Evolutionary conservation across 2,113 vertebrate genomes (phyloP), one percentile per base, ranked within the genome.

Genomic region (Ammodytes dubius): DNA sequence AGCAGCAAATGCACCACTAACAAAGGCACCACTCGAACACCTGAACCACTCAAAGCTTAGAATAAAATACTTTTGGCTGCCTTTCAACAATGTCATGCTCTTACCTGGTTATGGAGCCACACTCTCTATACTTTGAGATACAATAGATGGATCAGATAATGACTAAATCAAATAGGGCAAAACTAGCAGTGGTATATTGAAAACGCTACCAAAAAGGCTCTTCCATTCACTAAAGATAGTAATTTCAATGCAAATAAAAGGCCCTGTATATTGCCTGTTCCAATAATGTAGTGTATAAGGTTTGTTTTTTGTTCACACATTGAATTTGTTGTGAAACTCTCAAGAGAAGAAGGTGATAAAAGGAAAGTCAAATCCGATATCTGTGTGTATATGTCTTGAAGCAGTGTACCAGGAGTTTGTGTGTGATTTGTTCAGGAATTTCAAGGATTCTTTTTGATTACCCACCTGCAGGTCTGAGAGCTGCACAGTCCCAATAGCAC

Each of bases 391-490:
- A 17, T 68, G 50, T 75, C 53, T 82, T 71, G 43, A 49, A 85
- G 73, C 65, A 37, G 54, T 59, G 63, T 40, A 71, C 39, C 53
- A 27, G 56, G 50, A 87, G 49, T 65, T 54, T 80, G 68, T 59
- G 15, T 78, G 61, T 42, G 61, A 67, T 86, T 46, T 27, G 70
- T 59, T 47, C 15, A 70, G 75, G 63, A 70, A 67, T 70, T 79
- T 81, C 79, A 85, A 78, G 78, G 77, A 59, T 73, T 71, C 46
- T 50, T 70, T 84, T 78, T 63, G 52, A 87, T 77, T 60, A 76
- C 39, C 50, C 40, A 68, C 42, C 67, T 15, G 64, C 58, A 61
- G 61, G 73, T 81, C 40, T 78, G 61, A 85, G 52, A 74, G 72
- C 72, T 73, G 27, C 64, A 14, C 5, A 72, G 35, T 82, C 80